Percentiles rank a stretch among this genome's conserved stretches.
Evolutionary conservation across 2,888 invertebrate genomes (phyloP).

Genomic region (Eudemis profundana): DNA sequence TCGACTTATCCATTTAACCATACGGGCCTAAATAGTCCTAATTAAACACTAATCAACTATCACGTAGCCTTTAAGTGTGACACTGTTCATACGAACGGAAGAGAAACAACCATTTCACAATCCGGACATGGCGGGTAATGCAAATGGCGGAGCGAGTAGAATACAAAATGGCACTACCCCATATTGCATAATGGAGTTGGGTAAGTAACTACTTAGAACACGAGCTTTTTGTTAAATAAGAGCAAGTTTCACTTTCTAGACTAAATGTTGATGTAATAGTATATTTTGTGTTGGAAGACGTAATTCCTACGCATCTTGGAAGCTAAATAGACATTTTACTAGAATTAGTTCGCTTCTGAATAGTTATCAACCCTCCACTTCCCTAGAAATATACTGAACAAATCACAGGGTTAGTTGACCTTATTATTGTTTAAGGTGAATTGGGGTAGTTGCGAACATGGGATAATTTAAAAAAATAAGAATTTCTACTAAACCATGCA

Average conservation of each 20-base stretch:
- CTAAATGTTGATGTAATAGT: constrained; percentile 56
- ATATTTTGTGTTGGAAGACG: constrained; percentile 17
- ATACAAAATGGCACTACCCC: constrained; percentile 67
- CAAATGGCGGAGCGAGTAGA: constrained; percentile 61
- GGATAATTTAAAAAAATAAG: too few species aligned
- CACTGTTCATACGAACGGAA: constrained; percentile 63
- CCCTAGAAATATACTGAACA: too few species aligned
- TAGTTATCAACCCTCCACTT: too few species aligned
- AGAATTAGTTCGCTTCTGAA: too few species aligned
- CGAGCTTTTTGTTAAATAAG: constrained; percentile 72
- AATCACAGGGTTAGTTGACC: too few species aligned
- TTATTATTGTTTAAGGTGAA: too few species aligned
- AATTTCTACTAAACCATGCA: too few species aligned
- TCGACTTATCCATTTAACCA: too few species aligned
- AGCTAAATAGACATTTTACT: not conserved
- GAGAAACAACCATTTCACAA: constrained; percentile 81
- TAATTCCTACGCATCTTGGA: constrained; percentile 9
- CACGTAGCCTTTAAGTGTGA: constrained; percentile 34
- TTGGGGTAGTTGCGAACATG: too few species aligned
- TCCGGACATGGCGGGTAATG: constrained; percentile 67
- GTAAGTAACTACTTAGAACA: constrained; percentile 58
- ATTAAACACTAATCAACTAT: constrained; percentile 33
- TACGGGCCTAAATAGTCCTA: constrained; percentile 2
- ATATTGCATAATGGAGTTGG: constrained; percentile 77
- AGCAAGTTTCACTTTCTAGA: constrained; percentile 75